Conservation (phyloP, 2,113 vertebrate genomes). For the Nothocercus julius region DNA sequence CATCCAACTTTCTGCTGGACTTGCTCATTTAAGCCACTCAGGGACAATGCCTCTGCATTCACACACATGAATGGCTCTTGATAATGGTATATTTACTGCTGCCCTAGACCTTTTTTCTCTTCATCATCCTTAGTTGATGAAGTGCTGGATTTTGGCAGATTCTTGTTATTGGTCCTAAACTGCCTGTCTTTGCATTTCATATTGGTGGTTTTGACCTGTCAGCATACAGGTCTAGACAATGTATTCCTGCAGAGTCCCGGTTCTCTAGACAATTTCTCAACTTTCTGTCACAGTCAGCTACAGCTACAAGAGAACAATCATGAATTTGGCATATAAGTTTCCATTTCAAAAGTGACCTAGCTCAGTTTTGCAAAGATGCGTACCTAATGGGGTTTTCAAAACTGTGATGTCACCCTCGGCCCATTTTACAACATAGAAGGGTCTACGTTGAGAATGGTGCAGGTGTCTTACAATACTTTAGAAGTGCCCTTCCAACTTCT, state of each 20-base stretch:
- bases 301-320: background rate
- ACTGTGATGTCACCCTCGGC: background rate
- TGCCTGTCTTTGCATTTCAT: background rate
- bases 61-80: background rate
- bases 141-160: background rate
- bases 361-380: background rate
- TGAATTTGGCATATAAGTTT: background rate
- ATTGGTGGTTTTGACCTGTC: background rate
- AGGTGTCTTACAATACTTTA: background rate
- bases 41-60: background rate
- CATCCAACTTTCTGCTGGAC: background rate
- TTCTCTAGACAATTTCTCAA: background rate
- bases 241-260: background rate
- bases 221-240: background rate
- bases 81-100: background rate
- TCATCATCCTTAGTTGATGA: background rate
- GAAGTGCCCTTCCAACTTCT: background rate
- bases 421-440: background rate
- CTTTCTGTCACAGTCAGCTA: background rate
- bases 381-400: background rate
- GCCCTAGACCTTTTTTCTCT: background rate
- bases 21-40: background rate
- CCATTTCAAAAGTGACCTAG: background rate
- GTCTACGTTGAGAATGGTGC: background rate
- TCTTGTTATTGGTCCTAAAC: background rate